Percentiles rank a stretch among this genome's conserved stretches.
phyloP scores from a whole-genome alignment of 2,888 invertebrate genomes.

The Sturmia bella region DNA sequence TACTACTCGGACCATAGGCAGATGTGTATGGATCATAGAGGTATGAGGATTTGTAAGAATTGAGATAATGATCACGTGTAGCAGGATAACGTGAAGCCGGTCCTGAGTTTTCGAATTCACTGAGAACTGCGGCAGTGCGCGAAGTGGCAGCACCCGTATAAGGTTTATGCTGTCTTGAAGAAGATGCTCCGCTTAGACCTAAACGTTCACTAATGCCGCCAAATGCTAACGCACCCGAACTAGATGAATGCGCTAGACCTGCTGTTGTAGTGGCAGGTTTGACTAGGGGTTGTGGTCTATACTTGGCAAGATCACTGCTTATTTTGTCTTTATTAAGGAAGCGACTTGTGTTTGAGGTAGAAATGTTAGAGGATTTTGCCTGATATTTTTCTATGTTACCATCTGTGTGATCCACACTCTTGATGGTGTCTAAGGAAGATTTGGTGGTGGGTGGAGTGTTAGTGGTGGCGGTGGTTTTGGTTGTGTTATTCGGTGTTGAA shows the following conservation, averaged over 20 bases:
- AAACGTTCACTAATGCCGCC: constrained; percentile 79
- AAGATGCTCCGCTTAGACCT: constrained; percentile 61
- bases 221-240: constrained; percentile 78
- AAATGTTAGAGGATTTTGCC: constrained; percentile 69
- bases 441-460: constrained; percentile 70
- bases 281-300: constrained; percentile 72
- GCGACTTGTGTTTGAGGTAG: constrained; percentile 60
- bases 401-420: constrained; percentile 74
- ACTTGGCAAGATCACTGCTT: constrained; percentile 78
- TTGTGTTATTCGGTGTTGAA: constrained; percentile 66
- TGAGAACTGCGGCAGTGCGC: constrained; percentile 70
- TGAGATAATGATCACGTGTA: constrained; percentile 69
- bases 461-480: constrained; percentile 68
- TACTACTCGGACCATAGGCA: constrained; percentile 67
- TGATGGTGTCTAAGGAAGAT: constrained; percentile 73
- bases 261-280: constrained; percentile 40
- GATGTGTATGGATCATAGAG: constrained; percentile 76
- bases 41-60: constrained; percentile 73
- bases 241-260: constrained; percentile 78
- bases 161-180: constrained; percentile 70
- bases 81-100: constrained; percentile 49
- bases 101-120: constrained; percentile 70
- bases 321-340: constrained; percentile 66
- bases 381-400: constrained; percentile 61
- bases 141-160: constrained; percentile 71